phyloP scores from a whole-genome alignment of 2,797 vertebrate species.

The Clarias fuscus region DNA sequence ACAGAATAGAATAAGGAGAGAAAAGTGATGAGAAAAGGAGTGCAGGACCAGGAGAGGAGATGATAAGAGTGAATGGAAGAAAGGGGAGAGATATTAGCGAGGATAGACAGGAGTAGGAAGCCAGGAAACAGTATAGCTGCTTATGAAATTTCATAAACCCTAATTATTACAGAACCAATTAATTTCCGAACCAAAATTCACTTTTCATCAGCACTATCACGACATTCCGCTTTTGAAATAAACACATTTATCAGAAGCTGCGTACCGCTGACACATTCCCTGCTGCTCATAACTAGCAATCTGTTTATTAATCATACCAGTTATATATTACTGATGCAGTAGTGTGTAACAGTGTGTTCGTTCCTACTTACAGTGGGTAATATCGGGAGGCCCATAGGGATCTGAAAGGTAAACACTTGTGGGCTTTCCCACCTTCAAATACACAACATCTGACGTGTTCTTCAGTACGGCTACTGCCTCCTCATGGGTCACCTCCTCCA shows the following conservation, averaged over 20 bases:
- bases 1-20: neutral
- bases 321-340: neutral
- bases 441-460: constrained; percentile 94
- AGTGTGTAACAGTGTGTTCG: neutral
- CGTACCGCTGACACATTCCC: neutral
- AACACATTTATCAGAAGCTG: neutral
- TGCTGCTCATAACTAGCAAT: neutral
- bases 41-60: too few species aligned
- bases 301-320: neutral
- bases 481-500: constrained; percentile 96
- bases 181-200: neutral
- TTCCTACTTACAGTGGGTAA: constrained; percentile 90
- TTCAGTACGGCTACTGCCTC: constrained; percentile 96
- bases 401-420: constrained; percentile 95
- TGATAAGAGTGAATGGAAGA: neutral
- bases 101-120: neutral
- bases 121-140: neutral
- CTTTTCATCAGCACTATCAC: neutral
- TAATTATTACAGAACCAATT: neutral
- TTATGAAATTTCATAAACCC: neutral
- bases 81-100: neutral
- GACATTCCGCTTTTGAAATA: constrained; percentile 6
- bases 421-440: constrained; percentile 94
- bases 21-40: neutral
- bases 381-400: constrained; percentile 93